Base-by-base conservation (phyloP, 1,140 invertebrate genomes). In the Pinna nobilis region DNA sequence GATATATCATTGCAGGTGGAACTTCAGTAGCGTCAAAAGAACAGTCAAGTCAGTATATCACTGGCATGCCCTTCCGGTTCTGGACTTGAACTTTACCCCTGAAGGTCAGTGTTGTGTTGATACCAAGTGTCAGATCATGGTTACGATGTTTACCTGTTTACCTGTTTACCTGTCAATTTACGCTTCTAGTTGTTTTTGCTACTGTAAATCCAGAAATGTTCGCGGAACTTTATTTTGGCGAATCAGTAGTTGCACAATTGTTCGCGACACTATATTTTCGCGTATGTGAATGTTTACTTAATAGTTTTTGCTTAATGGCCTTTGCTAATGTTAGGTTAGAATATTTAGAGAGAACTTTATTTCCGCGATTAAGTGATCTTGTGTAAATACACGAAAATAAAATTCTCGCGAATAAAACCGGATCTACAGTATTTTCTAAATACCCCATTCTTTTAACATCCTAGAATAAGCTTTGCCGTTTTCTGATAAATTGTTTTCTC, bases 11-110 rank as follows among this genome's bases (percentile, higher is more conserved):
- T 75, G 0, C 51, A 84, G 84, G 82, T 78, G 70, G 59, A 78
- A 82, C 55, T 86, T 92, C 73, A 90, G 88, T 75, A 81, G 55
- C 39, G 57, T 53, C 13, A 77, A 81, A 20, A 70, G 76, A 3
- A 87, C 90, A 28, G 83, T 89, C n/a, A 90, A 91, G 82, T 88
- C 91, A 13, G 87, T 92, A 23, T 92, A 92, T 80, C 95, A 96
- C 85, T 96, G 95, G 95, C 95, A 96, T 88, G 92, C 92, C 18
- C 89, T 94, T 67, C 91, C 93, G 67, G 93, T 96, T 1, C 90
- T 90, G 49, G 92, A 93, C 84, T 84, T 96, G 20, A 88, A 88
- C 5, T 95, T 95, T 83, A 93, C 94, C 41, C 84, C 89, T 66
- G 91, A 92, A 76, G 94, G 94, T 90, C 89, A 89, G 50, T 33